Evolutionary conservation across 1,140 invertebrate species (phyloP).

Genomic region (Adelges cooleyi): DNA sequence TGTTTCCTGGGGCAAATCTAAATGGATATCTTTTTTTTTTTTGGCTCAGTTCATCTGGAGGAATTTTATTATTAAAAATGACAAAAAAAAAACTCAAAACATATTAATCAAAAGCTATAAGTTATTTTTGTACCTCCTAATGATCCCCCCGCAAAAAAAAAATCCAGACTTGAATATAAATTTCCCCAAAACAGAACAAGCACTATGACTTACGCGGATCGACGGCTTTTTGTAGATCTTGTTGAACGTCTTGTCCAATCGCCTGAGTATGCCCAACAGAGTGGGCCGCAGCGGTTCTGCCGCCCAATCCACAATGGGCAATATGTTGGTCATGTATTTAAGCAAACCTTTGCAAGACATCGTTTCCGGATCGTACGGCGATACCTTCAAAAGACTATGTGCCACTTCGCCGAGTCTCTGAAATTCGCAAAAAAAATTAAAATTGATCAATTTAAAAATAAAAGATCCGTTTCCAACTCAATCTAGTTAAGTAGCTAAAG

Average conservation of each 20-base stretch:
- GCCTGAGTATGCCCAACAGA: slow-evolving; percentile 76
- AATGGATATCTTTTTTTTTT: no score
- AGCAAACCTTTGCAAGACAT: slow-evolving; percentile 77
- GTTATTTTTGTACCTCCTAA: no score
- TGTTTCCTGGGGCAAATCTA: no score
- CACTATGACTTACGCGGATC: slow-evolving; percentile 50
- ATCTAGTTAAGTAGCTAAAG: no score
- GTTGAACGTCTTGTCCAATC: slow-evolving; percentile 92
- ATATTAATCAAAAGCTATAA: slow-evolving; percentile 8
- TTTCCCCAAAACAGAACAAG: neutral
- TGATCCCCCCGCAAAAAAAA: no score
- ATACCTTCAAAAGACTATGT: slow-evolving; percentile 90
- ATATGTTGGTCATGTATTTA: slow-evolving; percentile 85
- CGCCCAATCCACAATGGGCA: slow-evolving; percentile 93
- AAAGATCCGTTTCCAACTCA: no score
- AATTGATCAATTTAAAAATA: no score
- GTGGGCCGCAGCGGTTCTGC: slow-evolving; percentile 86
- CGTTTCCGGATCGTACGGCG: slow-evolving; percentile 90
- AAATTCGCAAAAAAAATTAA: slow-evolving; percentile 1
- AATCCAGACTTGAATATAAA: no score
- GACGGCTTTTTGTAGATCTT: slow-evolving; percentile 95
- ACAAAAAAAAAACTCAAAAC: slow-evolving; percentile 13
- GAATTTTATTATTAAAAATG: no score
- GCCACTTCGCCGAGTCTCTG: slow-evolving; percentile 92
- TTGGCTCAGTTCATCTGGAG: no score